Conservation (phyloP, 1,140 invertebrate species). For the Dysdera silvatica region DNA sequence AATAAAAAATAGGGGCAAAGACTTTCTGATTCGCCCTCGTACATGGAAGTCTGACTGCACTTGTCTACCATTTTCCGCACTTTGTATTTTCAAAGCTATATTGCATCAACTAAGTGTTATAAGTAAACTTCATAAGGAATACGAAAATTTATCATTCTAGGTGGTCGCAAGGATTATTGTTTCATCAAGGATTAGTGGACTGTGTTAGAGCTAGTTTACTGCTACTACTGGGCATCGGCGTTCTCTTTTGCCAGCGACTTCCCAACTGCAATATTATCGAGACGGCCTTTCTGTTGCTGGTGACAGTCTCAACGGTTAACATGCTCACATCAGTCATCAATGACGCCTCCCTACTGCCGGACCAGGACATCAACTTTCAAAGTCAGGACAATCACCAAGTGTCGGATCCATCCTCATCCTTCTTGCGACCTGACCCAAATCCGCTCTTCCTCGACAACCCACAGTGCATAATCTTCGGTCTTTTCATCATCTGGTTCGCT, state of each 20-base stretch:
- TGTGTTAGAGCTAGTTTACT: slow-evolving; percentile 70
- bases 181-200: slow-evolving; percentile 78
- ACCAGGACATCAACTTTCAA: slow-evolving; percentile 42
- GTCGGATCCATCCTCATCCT: background rate
- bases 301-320: slow-evolving; percentile 82
- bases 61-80: too few relatives aligned
- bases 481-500: slow-evolving; percentile 85
- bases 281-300: slow-evolving; percentile 76
- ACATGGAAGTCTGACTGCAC: too few relatives aligned
- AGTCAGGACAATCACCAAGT: too few relatives aligned
- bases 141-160: slow-evolving; percentile 47
- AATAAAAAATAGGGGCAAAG: too few relatives aligned
- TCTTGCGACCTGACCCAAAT: slow-evolving; percentile 20
- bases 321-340: slow-evolving; percentile 82
- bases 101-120: background rate
- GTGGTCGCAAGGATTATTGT: slow-evolving; percentile 77
- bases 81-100: background rate
- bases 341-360: slow-evolving; percentile 77
- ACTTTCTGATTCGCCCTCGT: too few relatives aligned
- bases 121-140: background rate
- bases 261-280: slow-evolving; percentile 81
- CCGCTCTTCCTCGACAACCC: slow-evolving; percentile 64
- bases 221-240: slow-evolving; percentile 68
- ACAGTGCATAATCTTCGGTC: slow-evolving; percentile 80
- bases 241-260: slow-evolving; percentile 71